These are phyloP conservation scores for Orthosia incerta DNA, from an alignment of 2,888 invertebrate species.

Conservation along the genomic window DNA sequence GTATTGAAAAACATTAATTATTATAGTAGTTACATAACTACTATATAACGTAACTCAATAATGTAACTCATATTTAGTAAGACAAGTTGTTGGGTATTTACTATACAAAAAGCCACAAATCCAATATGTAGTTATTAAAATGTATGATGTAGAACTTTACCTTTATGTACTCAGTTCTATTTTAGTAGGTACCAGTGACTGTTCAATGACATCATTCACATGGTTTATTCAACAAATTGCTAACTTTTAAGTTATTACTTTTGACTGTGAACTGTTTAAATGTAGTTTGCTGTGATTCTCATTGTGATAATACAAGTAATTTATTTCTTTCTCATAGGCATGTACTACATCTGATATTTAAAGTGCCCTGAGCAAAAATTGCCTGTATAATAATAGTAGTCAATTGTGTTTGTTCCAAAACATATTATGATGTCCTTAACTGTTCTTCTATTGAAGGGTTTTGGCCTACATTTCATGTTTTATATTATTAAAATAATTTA, in stretches of 20 bases:
- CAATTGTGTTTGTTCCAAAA: too few relatives aligned
- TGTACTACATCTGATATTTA: too few relatives aligned
- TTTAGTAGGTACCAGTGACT: conserved; percentile 17
- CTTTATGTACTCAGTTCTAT: conserved; percentile 16
- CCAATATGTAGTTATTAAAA: conserved; percentile 7
- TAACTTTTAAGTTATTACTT: conserved; percentile 8
- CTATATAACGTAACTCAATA: too few relatives aligned
- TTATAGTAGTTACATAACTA: neutral
- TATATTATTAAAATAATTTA: too few relatives aligned
- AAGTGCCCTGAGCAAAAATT: too few relatives aligned
- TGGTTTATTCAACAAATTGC: conserved; percentile 34
- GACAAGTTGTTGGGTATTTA: neutral
- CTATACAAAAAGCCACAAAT: neutral
- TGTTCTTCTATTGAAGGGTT: too few relatives aligned
- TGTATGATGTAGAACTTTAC: conserved; percentile 27
- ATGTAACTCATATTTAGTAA: too few relatives aligned
- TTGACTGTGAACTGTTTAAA: neutral
- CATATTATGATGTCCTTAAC: too few relatives aligned
- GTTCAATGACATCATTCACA: conserved; percentile 55
- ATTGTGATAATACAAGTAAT: neutral
- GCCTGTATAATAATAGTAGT: too few relatives aligned
- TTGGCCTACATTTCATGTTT: too few relatives aligned
- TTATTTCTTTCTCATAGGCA: too few relatives aligned
- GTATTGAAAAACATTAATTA: too few relatives aligned
- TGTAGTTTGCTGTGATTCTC: neutral